These are phyloP conservation scores for Polia nebulosa DNA, from an alignment of 2,888 invertebrate species.

Conservation along the genomic window DNA sequence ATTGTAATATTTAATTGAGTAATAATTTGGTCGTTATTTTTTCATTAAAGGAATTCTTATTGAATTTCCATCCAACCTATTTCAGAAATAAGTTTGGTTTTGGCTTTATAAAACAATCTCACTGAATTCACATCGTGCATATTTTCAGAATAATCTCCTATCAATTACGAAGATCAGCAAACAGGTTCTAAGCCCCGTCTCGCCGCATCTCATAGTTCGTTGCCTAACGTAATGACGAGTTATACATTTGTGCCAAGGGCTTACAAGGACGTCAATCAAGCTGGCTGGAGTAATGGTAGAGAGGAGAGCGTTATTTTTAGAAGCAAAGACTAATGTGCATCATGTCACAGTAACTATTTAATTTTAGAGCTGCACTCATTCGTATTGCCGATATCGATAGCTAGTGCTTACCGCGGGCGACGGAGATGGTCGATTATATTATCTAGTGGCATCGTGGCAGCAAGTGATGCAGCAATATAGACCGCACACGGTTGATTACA, in stretches of 20 bases:
- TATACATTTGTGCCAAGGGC: constrained; percentile 63
- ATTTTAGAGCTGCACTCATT: constrained; percentile 42
- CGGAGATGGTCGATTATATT: constrained; percentile 26
- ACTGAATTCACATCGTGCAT: constrained; percentile 1
- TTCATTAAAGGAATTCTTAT: too few relatives aligned
- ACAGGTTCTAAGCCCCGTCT: constrained; percentile 48
- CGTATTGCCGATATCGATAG: constrained; percentile 36
- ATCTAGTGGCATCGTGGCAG: too few relatives aligned
- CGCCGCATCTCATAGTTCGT: constrained; percentile 35
- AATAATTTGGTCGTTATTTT: constrained; percentile 3
- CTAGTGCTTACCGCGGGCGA: constrained; percentile 30
- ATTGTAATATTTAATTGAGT: constrained; percentile 11
- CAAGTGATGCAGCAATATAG: neutral
- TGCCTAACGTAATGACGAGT: constrained; percentile 58
- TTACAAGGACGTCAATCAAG: constrained; percentile 65
- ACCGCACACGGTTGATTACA: constrained; percentile 3
- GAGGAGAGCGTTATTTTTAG: constrained; percentile 53
- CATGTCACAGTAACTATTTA: constrained; percentile 49
- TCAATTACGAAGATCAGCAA: constrained; percentile 44
- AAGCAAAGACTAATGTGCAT: constrained; percentile 37
- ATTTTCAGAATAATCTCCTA: constrained; percentile 28
- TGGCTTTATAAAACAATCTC: too few relatives aligned
- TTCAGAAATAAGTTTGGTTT: neutral
- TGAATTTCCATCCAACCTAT: neutral
- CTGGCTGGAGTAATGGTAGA: constrained; percentile 39